Percentiles rank a stretch among this genome's conserved stretches.
Evolutionary conservation across 2,888 invertebrate species (phyloP).

Genomic region (Sarcophaga carnaria): DNA sequence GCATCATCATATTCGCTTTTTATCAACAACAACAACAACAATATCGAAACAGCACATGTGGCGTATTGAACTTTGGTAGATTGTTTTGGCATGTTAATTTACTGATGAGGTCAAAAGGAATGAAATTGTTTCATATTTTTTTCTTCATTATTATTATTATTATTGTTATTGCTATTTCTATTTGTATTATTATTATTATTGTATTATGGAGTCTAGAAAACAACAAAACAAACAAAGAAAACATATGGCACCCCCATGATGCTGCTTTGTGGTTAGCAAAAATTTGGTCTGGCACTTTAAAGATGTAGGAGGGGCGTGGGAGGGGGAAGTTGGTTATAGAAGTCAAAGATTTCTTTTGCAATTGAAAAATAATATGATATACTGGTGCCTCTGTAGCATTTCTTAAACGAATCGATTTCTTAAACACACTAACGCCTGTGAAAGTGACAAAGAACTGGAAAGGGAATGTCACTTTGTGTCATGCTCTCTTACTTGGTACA

Average conservation of each 20-base stretch:
- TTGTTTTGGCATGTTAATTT: conserved; percentile 68
- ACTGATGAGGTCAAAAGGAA: conserved; percentile 66
- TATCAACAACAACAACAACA: neutral
- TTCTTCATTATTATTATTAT: conserved; percentile 8
- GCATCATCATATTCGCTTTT: neutral
- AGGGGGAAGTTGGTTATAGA: neutral
- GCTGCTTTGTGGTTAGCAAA: conserved; percentile 57
- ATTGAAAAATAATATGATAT: too few relatives aligned
- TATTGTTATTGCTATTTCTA: conserved; percentile 39
- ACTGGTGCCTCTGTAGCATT: too few relatives aligned
- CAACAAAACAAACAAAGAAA: neutral
- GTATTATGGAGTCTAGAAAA: neutral
- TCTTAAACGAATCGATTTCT: too few relatives aligned
- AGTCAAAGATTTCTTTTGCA: too few relatives aligned
- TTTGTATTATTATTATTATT: conserved; percentile 27
- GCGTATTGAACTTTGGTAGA: conserved; percentile 64
- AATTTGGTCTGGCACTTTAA: neutral
- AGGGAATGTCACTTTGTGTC: too few relatives aligned
- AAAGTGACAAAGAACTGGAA: too few relatives aligned
- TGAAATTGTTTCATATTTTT: conserved; percentile 8
- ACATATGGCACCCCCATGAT: conserved; percentile 59
- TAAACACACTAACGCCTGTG: too few relatives aligned
- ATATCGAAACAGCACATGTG: conserved; percentile 55
- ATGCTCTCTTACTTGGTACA: rapidly evolving
- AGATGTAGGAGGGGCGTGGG: neutral